A percentile compares a stretch with the other conserved stretches of the same genome.
These are phyloP conservation scores for Micrasema longulum DNA, from an alignment of 1,140 invertebrate species.

Conservation along the genomic window DNA sequence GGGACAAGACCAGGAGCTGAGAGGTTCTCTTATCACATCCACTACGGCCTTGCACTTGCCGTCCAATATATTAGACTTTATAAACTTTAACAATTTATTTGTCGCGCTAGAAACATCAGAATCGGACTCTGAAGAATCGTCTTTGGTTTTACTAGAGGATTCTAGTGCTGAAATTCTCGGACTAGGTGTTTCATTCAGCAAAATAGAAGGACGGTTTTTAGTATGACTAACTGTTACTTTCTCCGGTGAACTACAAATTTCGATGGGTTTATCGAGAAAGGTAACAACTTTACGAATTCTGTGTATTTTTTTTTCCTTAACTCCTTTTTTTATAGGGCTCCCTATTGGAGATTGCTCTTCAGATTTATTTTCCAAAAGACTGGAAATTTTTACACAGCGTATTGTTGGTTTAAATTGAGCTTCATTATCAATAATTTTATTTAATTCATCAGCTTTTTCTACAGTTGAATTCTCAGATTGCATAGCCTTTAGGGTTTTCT, in stretches of 20 bases:
- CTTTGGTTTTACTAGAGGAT: not conserved
- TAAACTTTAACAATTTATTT: conserved; percentile 2
- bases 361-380: not conserved
- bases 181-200: conserved; percentile 4
- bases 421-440: no score
- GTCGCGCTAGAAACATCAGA: conserved; percentile 10
- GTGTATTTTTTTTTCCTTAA: not conserved
- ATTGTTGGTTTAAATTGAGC: no score
- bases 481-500: no score
- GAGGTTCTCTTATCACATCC: not conserved
- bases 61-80: conserved; percentile 26
- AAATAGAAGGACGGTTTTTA: conserved; percentile 27
- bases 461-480: no score
- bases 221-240: not conserved
- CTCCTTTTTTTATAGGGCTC: conserved; percentile 1
- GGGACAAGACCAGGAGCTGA: not conserved
- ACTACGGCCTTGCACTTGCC: not conserved
- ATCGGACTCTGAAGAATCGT: conserved; percentile 22
- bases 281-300: conserved; percentile 25
- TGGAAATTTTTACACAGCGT: conserved; percentile 33
- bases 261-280: conserved; percentile 23
- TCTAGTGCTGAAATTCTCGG: not conserved
- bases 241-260: conserved; percentile 23
- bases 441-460: no score
- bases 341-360: no score